Evolutionary conservation across 2,113 vertebrate species (phyloP).

Genomic region (Pygoscelis antarcticus): DNA sequence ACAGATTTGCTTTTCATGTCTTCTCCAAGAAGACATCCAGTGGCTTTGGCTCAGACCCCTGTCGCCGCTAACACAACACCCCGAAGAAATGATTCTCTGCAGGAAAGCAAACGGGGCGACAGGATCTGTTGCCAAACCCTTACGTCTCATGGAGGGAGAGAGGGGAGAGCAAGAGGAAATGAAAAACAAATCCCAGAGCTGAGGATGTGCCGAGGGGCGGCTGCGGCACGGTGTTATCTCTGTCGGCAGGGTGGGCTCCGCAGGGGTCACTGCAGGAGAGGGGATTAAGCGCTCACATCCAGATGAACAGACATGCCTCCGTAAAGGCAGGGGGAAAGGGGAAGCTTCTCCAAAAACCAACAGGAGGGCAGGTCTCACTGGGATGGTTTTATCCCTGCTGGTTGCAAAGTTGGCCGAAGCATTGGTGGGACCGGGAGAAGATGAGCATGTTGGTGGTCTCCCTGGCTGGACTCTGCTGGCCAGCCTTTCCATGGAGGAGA

Average conservation of each 20-base stretch:
- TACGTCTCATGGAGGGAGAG: background rate
- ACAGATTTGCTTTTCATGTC: background rate
- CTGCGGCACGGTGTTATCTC: accelerated
- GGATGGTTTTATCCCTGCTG: background rate
- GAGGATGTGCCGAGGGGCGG: background rate
- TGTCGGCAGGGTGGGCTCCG: background rate
- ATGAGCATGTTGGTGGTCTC: background rate
- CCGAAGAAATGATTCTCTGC: background rate
- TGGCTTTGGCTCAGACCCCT: background rate
- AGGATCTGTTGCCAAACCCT: background rate
- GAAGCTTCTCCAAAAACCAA: background rate
- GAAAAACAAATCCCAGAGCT: slow-evolving; percentile 41
- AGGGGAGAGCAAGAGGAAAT: slow-evolving; percentile 51
- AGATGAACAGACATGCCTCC: accelerated
- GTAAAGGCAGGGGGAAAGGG: background rate
- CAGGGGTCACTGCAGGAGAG: accelerated
- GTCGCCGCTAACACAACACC: background rate
- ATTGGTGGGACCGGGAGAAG: background rate
- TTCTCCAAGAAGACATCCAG: background rate
- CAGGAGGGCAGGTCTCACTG: background rate
- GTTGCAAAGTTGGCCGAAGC: background rate
- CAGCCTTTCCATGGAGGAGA: background rate
- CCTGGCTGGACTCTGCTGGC: background rate
- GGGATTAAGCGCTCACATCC: background rate
- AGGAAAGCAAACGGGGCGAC: background rate